Evolutionary conservation across 2,113 vertebrate genomes (phyloP), one percentile per base, ranked within the genome.

Genomic region (Alouatta palliata): DNA sequence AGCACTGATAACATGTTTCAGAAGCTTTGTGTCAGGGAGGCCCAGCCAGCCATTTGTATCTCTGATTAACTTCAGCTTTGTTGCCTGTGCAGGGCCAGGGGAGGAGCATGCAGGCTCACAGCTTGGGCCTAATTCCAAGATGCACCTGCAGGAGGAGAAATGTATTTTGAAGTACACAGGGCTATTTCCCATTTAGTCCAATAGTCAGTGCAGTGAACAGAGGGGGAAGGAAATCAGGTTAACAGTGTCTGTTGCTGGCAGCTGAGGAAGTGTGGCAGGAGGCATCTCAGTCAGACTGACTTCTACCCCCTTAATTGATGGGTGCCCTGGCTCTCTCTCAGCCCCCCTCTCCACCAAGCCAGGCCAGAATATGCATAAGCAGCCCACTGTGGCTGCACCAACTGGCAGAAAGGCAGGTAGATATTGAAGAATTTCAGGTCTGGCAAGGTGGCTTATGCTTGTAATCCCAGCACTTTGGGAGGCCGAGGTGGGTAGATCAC

Each of bases 1-100:
- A 19, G 49, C 47, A 35, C 5, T 4, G 25, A 79, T 92, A 85
- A 85, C 90, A 90, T 95, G 96, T 95, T 96, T 90, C 88, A 97
- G 79, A 88, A 91, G 83, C 32, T 70, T 6, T 0, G 13, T 35
- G 14, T 86, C 45, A 32, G 17, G 49, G 47, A 96, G 86, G 54
- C 68, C n/a, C 13, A 37, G 89, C 17, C 86, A 81, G 83, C n/a
- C 79, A 8, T 94, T 40, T 37, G 49, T 43, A 45, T 66, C 79
- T 83, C 86, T 70, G 89, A 35, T 66, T 86, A 82, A 79, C 58
- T 68, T 91, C 77, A 79, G 43, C 35, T 58, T 61, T 40, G 80
- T 20, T 45, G 37, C 49, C 11, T 6, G 13, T 0, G 9, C 25
- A 66, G 37, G 58, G 17, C 49, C n/a, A 1, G 27, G 10, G 66